Percentiles rank a stretch among this genome's conserved stretches.
phyloP scores from a whole-genome alignment of 2,888 invertebrate species.

The Operophtera brumata region DNA sequence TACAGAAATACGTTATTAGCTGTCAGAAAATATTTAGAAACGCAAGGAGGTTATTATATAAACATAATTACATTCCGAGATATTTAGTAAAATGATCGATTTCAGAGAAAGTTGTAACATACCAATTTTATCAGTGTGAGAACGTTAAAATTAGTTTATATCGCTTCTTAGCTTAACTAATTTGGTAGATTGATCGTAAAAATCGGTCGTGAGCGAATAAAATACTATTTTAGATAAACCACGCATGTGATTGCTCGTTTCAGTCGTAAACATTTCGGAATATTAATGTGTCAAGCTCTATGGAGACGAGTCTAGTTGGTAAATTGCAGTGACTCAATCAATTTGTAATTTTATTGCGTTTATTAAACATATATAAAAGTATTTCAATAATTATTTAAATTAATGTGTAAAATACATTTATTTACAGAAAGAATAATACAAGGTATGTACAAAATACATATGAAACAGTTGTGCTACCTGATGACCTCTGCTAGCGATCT shows the following conservation, averaged over 20 bases:
- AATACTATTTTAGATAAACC: conserved; percentile 51
- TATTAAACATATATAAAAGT: conserved; percentile 25
- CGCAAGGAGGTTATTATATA: conserved; percentile 47
- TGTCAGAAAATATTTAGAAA: conserved; percentile 55
- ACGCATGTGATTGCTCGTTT: conserved; percentile 52
- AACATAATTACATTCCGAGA: conserved; percentile 50
- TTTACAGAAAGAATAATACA: too few relatives aligned
- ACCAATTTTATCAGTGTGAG: conserved; percentile 51
- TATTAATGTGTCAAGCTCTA: conserved; percentile 52
- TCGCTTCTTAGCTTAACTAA: conserved; percentile 56
- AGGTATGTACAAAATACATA: too few relatives aligned
- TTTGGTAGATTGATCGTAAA: conserved; percentile 55
- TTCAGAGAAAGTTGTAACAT: conserved; percentile 47
- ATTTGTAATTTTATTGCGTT: conserved; percentile 29
- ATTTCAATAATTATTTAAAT: not conserved
- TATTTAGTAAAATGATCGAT: conserved; percentile 57
- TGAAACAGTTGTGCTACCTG: too few relatives aligned
- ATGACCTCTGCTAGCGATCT: too few relatives aligned
- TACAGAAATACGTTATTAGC: conserved; percentile 64
- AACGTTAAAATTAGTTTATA: conserved; percentile 59
- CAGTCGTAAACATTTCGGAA: conserved; percentile 55
- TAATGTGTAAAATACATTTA: too few relatives aligned
- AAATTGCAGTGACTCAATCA: conserved; percentile 25
- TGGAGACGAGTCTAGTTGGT: conserved; percentile 44
- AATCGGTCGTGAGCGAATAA: conserved; percentile 44